Base-by-base conservation (phyloP, 2,888 invertebrate species). In the Oscheius sp. region DNA sequence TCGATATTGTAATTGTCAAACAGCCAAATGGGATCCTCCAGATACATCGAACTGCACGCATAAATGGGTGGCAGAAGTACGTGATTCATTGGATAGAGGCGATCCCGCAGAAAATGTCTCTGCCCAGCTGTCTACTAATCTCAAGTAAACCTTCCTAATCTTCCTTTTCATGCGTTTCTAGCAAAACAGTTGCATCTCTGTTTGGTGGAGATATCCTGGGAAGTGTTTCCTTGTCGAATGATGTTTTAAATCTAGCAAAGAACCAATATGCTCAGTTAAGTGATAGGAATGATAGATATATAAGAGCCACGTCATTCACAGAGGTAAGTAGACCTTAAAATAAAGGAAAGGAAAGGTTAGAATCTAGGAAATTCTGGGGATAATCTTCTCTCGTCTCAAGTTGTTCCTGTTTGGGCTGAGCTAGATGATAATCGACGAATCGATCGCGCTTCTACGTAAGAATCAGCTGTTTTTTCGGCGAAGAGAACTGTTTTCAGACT, bases 351-450 rank as follows among this genome's bases (percentile, higher is more conserved):
- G 4, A 8, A 24, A 14, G 67, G 71, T 47, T 57, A 80, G 71
- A 73, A 72, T 24, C 71, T 82, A 20, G 82, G 82, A 1, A 69
- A 70, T 2, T 72, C 78, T 4, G 81, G 82, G 2, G 81, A 82
- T 62, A 73, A 80, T 38, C 67, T 82, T 0, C 56, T 82, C 6
- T 72, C 73, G 0, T 36, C 66, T 0, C 24, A 44, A 8, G 77
- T 75, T 1, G 69, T 64, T 0, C 49, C 57, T 2, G 78, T 80
- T 4, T 82, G 82, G 82, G 68, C 68, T 30, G 73, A 75, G 30
- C 50, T 82, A 24, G 65, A 72, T 5, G 59, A 62, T 4, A 22
- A 38, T n/a, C 61, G 38, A 47, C 62, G 74, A 24, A 67, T 76
- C n/a, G 62, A 71, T 30, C 74, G 73, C n/a, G 76, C 72, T 0